Percentiles rank a stretch among this genome's conserved stretches.
Evolutionary conservation across 1,140 invertebrate species (phyloP).

Genomic region (Nephila pilipes): DNA sequence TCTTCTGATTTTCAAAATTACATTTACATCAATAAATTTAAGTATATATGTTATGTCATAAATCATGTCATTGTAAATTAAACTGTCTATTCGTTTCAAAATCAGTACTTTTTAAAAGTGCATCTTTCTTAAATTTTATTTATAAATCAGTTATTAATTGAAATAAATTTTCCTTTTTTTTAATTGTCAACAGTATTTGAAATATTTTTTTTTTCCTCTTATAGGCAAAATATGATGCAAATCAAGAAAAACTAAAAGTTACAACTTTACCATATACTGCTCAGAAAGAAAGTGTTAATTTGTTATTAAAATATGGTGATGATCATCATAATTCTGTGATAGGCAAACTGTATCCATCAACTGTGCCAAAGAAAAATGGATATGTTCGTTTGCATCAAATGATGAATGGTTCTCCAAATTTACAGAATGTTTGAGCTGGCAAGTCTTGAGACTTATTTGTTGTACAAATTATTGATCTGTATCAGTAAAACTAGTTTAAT

Average conservation of each 20-base stretch:
- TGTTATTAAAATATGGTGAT: constrained; percentile 76
- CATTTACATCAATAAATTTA: too few species aligned
- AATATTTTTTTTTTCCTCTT: constrained; percentile 79
- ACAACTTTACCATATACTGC: constrained; percentile 82
- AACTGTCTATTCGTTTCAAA: too few species aligned
- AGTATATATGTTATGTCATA: too few species aligned
- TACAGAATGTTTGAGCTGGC: constrained; percentile 54
- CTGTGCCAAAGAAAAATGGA: constrained; percentile 69
- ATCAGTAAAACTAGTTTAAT: background rate
- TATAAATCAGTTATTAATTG: too few species aligned
- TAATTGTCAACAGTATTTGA: background rate
- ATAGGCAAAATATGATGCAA: constrained; percentile 88
- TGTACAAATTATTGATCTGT: constrained; percentile 10
- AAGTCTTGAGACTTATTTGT: constrained; percentile 13
- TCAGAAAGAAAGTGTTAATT: constrained; percentile 78
- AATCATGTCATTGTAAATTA: too few species aligned
- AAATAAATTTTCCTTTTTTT: too few species aligned
- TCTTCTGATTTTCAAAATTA: too few species aligned
- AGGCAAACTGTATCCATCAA: constrained; percentile 49
- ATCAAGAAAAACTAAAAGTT: constrained; percentile 83
- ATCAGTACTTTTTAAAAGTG: too few species aligned
- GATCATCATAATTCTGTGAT: constrained; percentile 56
- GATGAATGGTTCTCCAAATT: constrained; percentile 70
- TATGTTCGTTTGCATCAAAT: constrained; percentile 66
- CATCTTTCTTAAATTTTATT: too few species aligned